Conservation (phyloP, 2,113 vertebrate species). For the Isichthys henryi region DNA sequence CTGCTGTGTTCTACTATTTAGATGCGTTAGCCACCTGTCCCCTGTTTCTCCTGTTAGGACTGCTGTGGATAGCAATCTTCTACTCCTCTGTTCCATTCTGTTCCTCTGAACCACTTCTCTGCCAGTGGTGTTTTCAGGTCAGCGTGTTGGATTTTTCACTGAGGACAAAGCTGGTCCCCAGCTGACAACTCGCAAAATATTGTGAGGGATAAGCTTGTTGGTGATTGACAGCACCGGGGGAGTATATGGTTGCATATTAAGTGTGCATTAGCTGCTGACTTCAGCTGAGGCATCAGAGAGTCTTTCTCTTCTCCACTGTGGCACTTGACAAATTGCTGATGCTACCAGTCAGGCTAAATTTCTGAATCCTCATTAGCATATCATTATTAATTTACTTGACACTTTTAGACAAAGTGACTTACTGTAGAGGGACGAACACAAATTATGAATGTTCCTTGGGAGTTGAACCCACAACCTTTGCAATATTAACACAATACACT, state of each 20-base stretch:
- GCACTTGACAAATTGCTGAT: background rate
- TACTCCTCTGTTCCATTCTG: background rate
- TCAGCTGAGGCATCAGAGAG: background rate
- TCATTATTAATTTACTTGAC: background rate
- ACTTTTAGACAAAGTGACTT: background rate
- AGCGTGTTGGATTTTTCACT: background rate
- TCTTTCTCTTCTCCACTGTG: background rate
- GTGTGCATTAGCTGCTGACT: background rate
- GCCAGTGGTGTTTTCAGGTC: background rate
- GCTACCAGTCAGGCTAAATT: background rate
- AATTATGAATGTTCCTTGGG: background rate
- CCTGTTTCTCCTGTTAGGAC: background rate
- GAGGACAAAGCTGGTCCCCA: background rate
- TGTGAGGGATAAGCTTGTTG: background rate
- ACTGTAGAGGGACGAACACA: background rate
- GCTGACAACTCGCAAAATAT: background rate
- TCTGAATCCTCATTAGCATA: background rate
- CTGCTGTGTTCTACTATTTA: background rate
- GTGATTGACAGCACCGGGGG: background rate
- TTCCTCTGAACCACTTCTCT: background rate
- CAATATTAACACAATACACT: background rate
- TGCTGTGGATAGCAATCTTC: background rate
- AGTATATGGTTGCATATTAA: background rate
- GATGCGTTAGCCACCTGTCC: background rate
- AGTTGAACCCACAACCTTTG: background rate